Percentiles rank a stretch among this genome's conserved stretches.
Conservation (phyloP, 2,113 vertebrate species). For the Pedionomus torquatus region DNA sequence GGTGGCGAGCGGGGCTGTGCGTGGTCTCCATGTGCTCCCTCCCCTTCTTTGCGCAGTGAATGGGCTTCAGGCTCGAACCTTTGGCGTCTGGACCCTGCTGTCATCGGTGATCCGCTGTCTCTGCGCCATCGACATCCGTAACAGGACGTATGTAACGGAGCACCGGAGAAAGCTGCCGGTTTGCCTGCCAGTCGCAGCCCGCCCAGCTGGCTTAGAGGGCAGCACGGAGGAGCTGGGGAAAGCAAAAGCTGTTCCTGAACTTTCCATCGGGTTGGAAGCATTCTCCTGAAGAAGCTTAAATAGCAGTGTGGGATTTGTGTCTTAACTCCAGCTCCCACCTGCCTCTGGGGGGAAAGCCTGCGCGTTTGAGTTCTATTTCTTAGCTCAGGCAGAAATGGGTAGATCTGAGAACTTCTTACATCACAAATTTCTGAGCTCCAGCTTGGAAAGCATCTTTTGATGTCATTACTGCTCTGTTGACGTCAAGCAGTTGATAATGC, state of each 20-base stretch:
- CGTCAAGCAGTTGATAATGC: too few species aligned
- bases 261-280: rapidly evolving
- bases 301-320: background rate
- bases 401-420: background rate
- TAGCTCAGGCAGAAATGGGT: background rate
- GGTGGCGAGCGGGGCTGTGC: background rate
- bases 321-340: background rate
- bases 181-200: background rate
- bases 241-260: background rate
- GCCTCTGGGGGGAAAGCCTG: background rate
- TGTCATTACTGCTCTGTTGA: rapidly evolving
- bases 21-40: background rate
- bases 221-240: background rate
- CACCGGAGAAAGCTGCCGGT: background rate
- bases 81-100: conserved; percentile 95
- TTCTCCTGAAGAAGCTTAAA: background rate
- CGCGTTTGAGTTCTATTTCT: rapidly evolving
- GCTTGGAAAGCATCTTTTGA: background rate
- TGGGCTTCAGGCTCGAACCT: conserved; percentile 94
- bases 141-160: conserved; percentile 84
- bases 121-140: conserved; percentile 95
- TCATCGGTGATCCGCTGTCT: conserved; percentile 92
- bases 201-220: background rate
- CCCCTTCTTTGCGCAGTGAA: conserved; percentile 81
- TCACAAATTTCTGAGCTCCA: background rate